Evolutionary conservation across 1,140 invertebrate genomes (phyloP), one percentile per base, ranked within the genome.

Genomic region (Neoseiulus cucumeris): DNA sequence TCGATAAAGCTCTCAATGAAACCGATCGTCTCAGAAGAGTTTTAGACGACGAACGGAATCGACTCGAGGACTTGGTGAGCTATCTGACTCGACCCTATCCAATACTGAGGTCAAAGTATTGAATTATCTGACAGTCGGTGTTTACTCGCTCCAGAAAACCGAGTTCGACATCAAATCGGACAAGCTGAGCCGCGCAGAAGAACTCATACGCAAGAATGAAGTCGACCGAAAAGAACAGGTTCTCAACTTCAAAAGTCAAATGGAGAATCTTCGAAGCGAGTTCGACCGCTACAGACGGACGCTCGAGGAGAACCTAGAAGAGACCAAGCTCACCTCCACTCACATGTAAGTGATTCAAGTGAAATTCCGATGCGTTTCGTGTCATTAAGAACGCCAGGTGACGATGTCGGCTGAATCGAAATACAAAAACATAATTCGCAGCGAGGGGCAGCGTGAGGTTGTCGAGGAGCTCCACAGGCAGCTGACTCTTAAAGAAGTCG

Each of bases 401-500:
- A n/a, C n/a, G n/a, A n/a, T n/a, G n/a, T n/a, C n/a, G n/a, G n/a
- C n/a, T n/a, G n/a, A n/a, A n/a, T n/a, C n/a, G n/a, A n/a, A n/a
- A n/a, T n/a, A n/a, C n/a, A n/a, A n/a, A n/a, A n/a, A n/a, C n/a
- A n/a, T n/a, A n/a, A n/a, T 12, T 65, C 65, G 25, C 55, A 66
- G 66, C 12, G 66, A 66, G 42, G 55, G 30, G 7, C 66, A 66
- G 47, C 29, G 42, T 33, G 30, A 65, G 20, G n/a, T 66, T 28
- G 55, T 66, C 17, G 67, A 69, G 14, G 65, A 69, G 41, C 42
- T 69, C 28, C 68, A 59, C 22, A 59, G 51, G 51, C 51, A 69
- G 45, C 29, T 28, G 17, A 17, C 44, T 20, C 41, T 67, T 9
- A 66, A 66, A 18, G 65, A 69, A 22, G 25, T 39, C 2, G 68